These are phyloP conservation scores for Terrapene triunguis DNA, from an alignment of 2,113 vertebrate genomes.

Conservation along the genomic window DNA sequence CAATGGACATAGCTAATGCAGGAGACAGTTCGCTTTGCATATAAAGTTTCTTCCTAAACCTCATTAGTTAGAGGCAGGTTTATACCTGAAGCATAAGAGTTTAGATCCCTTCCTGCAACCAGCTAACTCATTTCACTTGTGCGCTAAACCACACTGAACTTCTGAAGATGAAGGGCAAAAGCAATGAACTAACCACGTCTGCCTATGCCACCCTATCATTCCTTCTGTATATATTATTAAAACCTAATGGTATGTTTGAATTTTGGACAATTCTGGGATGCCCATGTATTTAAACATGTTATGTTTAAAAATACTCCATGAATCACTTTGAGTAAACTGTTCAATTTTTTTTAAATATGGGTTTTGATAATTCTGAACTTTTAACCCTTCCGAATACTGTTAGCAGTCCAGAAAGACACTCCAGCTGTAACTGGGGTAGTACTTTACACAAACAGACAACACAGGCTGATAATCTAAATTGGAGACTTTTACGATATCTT, in stretches of 20 bases:
- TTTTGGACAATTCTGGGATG: not conserved
- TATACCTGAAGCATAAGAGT: not conserved
- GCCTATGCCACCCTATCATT: not conserved
- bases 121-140: not conserved
- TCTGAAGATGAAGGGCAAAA: not conserved
- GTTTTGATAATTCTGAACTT: slow-evolving; percentile 65
- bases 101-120: not conserved
- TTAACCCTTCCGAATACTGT: slow-evolving; percentile 58
- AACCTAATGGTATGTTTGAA: not conserved
- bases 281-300: fast-evolving
- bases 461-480: slow-evolving; percentile 73
- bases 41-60: not conserved
- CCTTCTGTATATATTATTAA: not conserved
- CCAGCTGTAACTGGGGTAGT: slow-evolving; percentile 66
- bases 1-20: not conserved
- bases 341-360: not conserved
- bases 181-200: not conserved
- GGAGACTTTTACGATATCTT: slow-evolving; percentile 76
- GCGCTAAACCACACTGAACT: not conserved
- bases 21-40: not conserved
- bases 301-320: not conserved
- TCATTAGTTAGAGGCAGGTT: not conserved
- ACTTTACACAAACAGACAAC: slow-evolving; percentile 65
- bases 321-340: not conserved
- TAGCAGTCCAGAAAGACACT: slow-evolving; percentile 61